phyloP scores from a whole-genome alignment of 2,888 invertebrate species.

The Tachina lurida region DNA sequence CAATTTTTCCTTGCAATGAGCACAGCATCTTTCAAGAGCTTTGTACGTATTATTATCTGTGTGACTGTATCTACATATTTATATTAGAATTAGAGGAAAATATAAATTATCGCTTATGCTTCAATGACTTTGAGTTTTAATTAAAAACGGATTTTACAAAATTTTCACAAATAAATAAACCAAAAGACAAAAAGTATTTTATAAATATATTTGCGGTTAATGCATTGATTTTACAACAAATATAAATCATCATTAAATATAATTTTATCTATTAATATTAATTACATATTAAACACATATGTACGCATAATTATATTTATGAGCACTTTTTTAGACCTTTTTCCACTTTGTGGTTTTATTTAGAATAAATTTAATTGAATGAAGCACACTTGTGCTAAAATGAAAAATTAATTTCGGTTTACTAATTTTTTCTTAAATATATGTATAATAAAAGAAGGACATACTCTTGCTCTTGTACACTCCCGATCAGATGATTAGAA shows the following conservation, averaged over 20 bases:
- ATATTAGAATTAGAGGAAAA: not conserved
- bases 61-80: too few species aligned
- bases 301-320: slow-evolving; percentile 3
- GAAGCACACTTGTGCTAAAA: not conserved
- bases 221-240: slow-evolving; percentile 56
- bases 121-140: slow-evolving; percentile 38
- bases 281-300: slow-evolving; percentile 31
- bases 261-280: slow-evolving; percentile 33
- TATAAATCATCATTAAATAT: slow-evolving; percentile 61
- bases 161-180: slow-evolving; percentile 23
- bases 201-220: slow-evolving; percentile 52
- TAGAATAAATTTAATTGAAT: slow-evolving; percentile 49
- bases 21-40: too few species aligned
- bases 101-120: slow-evolving; percentile 17
- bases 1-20: too few species aligned
- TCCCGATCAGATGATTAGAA: too few species aligned
- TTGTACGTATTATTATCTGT: too few species aligned
- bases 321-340: not conserved
- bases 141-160: slow-evolving; percentile 42
- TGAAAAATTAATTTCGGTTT: not conserved
- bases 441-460: not conserved
- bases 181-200: slow-evolving; percentile 27
- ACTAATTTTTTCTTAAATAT: not conserved
- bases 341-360: slow-evolving; percentile 53
- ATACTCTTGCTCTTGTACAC: too few species aligned